Conservation (phyloP, 1,140 invertebrate genomes). For the Asobara japonica region DNA sequence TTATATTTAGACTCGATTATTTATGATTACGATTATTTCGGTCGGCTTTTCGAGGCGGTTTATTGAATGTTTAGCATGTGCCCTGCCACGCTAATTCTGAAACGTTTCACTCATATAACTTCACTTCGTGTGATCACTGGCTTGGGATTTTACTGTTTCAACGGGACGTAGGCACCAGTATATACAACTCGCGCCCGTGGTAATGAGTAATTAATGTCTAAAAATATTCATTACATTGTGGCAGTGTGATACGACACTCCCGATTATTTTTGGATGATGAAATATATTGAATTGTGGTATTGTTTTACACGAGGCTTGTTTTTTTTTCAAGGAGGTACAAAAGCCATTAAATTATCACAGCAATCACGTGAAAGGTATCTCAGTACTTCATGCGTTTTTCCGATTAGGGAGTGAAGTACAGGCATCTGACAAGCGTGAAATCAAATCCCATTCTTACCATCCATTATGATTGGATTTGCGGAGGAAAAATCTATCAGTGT, state of each 20-base stretch:
- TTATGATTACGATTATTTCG: conserved; percentile 65
- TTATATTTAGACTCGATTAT: conserved; percentile 64
- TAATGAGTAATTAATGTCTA: background rate
- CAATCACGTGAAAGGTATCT: conserved; percentile 55
- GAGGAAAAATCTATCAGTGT: background rate
- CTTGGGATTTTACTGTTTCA: background rate
- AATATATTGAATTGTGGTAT: background rate
- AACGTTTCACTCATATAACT: conserved; percentile 32
- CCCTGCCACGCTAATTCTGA: conserved; percentile 60
- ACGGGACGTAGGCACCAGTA: too few species aligned
- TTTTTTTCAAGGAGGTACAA: background rate
- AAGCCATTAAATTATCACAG: background rate
- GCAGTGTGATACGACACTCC: background rate
- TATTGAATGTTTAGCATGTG: conserved; percentile 64
- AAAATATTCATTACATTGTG: background rate
- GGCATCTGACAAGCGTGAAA: conserved; percentile 8
- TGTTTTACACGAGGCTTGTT: too few species aligned
- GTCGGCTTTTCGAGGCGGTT: conserved; percentile 59
- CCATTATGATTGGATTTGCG: background rate
- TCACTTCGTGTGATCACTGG: background rate
- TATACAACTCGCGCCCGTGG: background rate
- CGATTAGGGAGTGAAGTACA: conserved; percentile 42
- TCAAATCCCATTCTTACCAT: background rate
- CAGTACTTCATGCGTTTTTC: conserved; percentile 44
- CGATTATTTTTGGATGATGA: background rate